These are phyloP conservation scores for Hemichromis elongatus DNA, from an alignment of 2,113 vertebrate genomes.

Conservation along the genomic window DNA sequence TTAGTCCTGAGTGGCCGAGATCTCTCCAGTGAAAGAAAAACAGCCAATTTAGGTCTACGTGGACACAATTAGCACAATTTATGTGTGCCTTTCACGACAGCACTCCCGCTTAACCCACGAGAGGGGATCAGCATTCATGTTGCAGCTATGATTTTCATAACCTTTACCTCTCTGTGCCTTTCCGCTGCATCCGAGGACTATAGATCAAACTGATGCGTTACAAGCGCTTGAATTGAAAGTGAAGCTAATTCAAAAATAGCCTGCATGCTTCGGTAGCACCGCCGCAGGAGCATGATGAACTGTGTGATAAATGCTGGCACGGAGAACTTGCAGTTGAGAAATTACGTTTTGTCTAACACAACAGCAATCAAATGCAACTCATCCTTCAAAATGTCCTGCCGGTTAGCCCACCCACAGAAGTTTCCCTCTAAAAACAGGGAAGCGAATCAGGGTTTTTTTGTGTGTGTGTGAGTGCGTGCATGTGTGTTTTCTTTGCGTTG, in stretches of 20 bases:
- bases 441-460: constrained; percentile 1
- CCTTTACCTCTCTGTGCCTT: constrained; percentile 25
- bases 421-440: constrained; percentile 11
- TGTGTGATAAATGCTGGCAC: not conserved
- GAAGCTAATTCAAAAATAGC: not conserved
- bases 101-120: constrained; percentile 45
- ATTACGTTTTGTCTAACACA: not conserved
- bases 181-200: not conserved
- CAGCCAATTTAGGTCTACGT: constrained; percentile 48
- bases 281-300: not conserved
- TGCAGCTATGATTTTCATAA: constrained; percentile 39
- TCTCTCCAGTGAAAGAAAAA: constrained; percentile 39
- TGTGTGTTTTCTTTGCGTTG: not conserved
- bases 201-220: not conserved
- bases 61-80: constrained; percentile 66
- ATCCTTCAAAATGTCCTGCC: constrained; percentile 18
- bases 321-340: not conserved
- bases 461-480: not conserved
- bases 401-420: constrained; percentile 37
- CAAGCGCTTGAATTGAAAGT: not conserved
- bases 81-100: constrained; percentile 36
- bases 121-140: constrained; percentile 8
- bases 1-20: constrained; percentile 55
- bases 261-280: not conserved
- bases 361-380: constrained; percentile 26